phyloP scores from a whole-genome alignment of 2,113 vertebrate genomes.

The Sardina pilchardus region DNA sequence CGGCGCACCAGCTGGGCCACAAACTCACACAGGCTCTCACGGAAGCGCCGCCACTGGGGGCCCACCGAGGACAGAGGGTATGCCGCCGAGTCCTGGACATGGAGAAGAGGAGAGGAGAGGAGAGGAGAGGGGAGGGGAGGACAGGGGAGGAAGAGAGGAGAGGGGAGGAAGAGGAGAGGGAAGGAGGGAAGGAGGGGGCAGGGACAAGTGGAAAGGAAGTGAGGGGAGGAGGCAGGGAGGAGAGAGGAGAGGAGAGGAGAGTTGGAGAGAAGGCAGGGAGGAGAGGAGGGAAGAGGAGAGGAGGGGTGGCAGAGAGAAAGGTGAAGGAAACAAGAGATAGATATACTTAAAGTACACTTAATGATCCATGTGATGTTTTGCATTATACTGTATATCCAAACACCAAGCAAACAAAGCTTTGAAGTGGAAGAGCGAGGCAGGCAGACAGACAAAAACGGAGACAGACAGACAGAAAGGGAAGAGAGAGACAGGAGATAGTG shows the following conservation, averaged over 20 bases:
- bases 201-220: background rate
- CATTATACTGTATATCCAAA: background rate
- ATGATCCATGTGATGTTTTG: background rate
- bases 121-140: background rate
- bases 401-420: background rate
- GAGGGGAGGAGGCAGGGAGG: background rate
- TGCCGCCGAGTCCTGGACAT: slow-evolving; percentile 70
- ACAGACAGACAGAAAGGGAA: background rate
- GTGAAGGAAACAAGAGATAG: background rate
- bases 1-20: slow-evolving; percentile 68
- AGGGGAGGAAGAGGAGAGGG: background rate
- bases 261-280: too few relatives aligned
- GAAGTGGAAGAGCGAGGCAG: background rate
- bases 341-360: too few relatives aligned
- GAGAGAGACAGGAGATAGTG: too few relatives aligned
- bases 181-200: background rate
- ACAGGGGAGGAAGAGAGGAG: background rate
- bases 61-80: slow-evolving; percentile 77
- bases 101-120: background rate
- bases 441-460: background rate
- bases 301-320: background rate
- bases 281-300: background rate
- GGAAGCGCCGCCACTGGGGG: slow-evolving; percentile 73
- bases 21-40: slow-evolving; percentile 76
- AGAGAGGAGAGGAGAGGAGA: background rate